Base-by-base conservation (phyloP, 2,888 invertebrate genomes). In the Lomographa bimaculata region DNA sequence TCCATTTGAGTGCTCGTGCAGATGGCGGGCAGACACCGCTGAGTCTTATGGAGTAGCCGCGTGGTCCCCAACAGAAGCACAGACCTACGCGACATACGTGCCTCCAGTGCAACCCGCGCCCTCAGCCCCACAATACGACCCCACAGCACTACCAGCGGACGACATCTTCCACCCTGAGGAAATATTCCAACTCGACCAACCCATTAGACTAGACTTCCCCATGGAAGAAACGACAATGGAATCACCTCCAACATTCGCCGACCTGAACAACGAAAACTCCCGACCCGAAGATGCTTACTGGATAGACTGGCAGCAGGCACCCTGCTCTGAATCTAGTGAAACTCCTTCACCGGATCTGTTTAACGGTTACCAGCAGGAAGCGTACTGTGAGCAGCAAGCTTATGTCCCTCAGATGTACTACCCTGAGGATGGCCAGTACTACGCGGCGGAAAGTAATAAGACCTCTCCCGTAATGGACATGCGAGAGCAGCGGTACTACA, bases 141-240 rank as follows among this genome's bases (percentile, higher is more conserved):
- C 93, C 34, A 83, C 90, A 0, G 79, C 90, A 0, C 82, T 93
- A 10, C 91, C 92, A 25, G 86, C 91, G 0, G 91, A 91, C 21
- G 94, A 94, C 60, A 85, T 94, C 11, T 94, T 94, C 68, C 94
- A 94, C 64, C 94, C 94, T 0, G 94, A 94, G 64, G 94, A 94
- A 72, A 94, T 94, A 48, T 94, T 94, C 75, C 94, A 94, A 68
- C 75, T 94, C 41, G 94, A 94, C 61, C 94, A 94, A 64, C 94
- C 94, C 0, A 89, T 94, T 19, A 83, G 93, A 55, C 79, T 92
- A 0, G 93, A 94, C 59, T 93, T 91, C 50, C 79, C 89, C 0
- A 76, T 89, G 46, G 91, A 91, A 51, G 82, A 82, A 29, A 83
- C 74, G 40, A 71, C 90, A 0, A 68, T 91, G 5, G 86, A 91